Evolutionary conservation across 2,888 invertebrate species (phyloP).

Genomic region (Chymomyza procnemis): DNA sequence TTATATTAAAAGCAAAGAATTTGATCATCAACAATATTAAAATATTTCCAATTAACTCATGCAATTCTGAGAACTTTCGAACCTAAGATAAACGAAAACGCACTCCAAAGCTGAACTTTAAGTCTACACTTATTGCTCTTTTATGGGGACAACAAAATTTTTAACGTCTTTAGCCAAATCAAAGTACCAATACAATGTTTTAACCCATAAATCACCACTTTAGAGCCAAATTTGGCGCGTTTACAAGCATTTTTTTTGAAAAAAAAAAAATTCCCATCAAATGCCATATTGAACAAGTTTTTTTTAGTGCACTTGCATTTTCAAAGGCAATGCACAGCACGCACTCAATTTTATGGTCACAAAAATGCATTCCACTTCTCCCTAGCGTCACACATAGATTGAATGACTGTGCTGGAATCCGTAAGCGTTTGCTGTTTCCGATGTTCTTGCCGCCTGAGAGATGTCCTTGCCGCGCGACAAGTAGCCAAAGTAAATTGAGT

Average conservation of each 20-base stretch:
- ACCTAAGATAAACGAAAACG: no score
- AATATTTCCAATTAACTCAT: no score
- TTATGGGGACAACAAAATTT: no score
- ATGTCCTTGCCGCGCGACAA: conserved; percentile 28
- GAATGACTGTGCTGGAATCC: conserved; percentile 19
- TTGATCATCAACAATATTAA: no score
- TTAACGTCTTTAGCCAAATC: no score
- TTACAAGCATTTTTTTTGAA: background rate
- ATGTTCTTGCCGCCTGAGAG: background rate
- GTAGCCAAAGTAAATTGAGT: conserved; percentile 50
- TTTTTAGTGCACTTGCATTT: background rate
- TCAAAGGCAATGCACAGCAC: background rate
- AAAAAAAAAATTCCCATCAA: background rate
- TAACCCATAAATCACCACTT: background rate
- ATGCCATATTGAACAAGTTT: background rate
- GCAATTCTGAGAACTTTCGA: no score
- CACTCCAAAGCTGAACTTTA: no score
- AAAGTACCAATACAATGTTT: background rate
- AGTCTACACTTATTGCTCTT: no score
- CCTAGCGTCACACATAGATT: background rate
- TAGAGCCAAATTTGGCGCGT: background rate
- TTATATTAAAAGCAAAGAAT: no score
- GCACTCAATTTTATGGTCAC: conserved; percentile 10
- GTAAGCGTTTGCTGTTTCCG: conserved; percentile 37
- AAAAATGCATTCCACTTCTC: background rate